These are phyloP conservation scores for Nemotelus pantherinus DNA, from an alignment of 2,888 invertebrate genomes.

Conservation along the genomic window DNA sequence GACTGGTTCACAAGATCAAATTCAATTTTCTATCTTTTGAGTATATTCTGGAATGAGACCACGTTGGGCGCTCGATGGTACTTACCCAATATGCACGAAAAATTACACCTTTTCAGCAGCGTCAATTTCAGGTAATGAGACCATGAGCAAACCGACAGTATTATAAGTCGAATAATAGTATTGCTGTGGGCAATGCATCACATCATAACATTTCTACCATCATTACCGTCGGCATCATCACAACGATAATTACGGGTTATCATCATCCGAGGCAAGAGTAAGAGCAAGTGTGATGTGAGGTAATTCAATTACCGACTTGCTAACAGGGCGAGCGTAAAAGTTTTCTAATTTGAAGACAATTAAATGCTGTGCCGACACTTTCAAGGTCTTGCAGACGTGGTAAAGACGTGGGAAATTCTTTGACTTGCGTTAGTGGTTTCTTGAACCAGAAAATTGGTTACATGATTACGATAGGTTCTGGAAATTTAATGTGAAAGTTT, in stretches of 20 bases:
- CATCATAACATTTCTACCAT: neutral
- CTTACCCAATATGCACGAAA: neutral
- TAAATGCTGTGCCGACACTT: constrained; percentile 1
- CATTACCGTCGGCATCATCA: neutral
- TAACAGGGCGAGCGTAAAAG: constrained; percentile 7
- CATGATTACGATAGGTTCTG: too few species aligned
- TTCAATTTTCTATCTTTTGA: too few species aligned
- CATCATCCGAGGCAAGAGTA: constrained; percentile 1
- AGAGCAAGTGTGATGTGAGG: neutral
- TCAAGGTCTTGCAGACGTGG: neutral
- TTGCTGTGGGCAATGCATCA: neutral
- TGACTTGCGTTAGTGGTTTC: neutral
- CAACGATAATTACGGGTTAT: neutral
- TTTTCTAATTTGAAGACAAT: constrained; percentile 13
- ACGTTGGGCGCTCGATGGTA: too few species aligned
- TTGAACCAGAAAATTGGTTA: neutral
- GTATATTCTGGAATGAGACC: too few species aligned
- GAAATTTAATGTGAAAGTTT: too few species aligned
- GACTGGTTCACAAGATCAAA: too few species aligned
- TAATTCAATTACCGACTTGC: neutral
- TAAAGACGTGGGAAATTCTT: neutral
- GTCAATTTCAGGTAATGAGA: constrained; percentile 7
- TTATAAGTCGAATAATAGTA: too few species aligned
- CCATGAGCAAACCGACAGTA: neutral
- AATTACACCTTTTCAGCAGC: constrained; percentile 11